Base-by-base conservation (phyloP, 1,140 invertebrate genomes). In the Trachelipus rathkii region DNA sequence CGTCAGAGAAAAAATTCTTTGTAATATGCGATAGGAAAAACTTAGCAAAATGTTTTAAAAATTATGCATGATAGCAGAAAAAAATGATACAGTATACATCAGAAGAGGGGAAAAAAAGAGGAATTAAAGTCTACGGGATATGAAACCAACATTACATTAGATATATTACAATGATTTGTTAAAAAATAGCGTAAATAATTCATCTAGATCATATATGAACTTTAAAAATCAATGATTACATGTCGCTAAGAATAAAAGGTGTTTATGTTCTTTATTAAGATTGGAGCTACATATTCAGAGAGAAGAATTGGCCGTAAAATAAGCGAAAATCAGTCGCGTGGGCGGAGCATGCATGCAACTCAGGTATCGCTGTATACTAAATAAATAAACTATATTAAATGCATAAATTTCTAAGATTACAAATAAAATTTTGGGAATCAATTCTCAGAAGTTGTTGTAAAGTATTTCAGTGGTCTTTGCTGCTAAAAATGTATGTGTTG, bases 211-310 rank as follows among this genome's bases (percentile, higher is more conserved):
- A 60, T 60, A 19, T 60, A 60, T 15, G 19, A 60, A 19, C 50
- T 13, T 60, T 60, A 60, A 19, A 33, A 60, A 60, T 60, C 50
- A 60, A 60, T 60, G 50, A 60, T 60, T 60, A 60, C 50, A 60
- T 60, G 50, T 60, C 50, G 50, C 50, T 15, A 60, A 60, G 50
- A 60, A 60, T 60, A 60, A 60, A 60, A 60, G 50, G 50, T 60
- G 50, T 60, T 60, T 60, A 60, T 60, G 50, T 60, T 60, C 50
- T 60, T 60, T 60, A 60, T 60, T 60, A 60, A 60, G 50, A 60
- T 60, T 60, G 50, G 50, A 60, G 50, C 50, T 60, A 60, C 50
- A 60, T 60, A 60, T 60, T 60, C 50, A 60, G 50, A 60, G 50
- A 60, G 50, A 60, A 60, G 50, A 60, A 60, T 60, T 60, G 50